These are phyloP conservation scores for Ophiothrix spiculata DNA, from an alignment of 35 echinoderm and acorn worm genomes.

Conservation along the genomic window DNA sequence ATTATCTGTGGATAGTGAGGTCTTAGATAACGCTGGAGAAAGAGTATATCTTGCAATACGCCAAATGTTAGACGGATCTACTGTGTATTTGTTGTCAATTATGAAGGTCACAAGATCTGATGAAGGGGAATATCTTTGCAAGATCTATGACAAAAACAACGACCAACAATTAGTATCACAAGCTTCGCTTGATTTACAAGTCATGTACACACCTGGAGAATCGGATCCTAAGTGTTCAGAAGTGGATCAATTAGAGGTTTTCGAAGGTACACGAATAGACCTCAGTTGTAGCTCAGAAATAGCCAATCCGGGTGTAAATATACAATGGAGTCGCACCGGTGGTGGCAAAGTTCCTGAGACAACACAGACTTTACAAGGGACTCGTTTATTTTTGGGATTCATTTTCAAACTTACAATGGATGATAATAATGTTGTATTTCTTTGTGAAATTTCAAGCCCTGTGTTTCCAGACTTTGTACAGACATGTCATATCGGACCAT, in stretches of 20 bases:
- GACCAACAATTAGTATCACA: neutral
- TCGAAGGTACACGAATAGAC: neutral
- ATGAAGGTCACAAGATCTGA: neutral
- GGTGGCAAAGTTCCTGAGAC: neutral
- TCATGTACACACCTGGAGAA: neutral
- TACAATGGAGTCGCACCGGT: neutral
- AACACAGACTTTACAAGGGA: neutral
- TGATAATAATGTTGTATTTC: neutral
- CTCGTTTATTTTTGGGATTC: neutral
- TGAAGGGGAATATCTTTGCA: neutral
- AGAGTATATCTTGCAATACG: neutral
- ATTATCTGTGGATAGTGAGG: neutral
- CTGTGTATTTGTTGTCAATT: neutral
- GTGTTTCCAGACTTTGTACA: neutral
- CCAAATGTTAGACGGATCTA: neutral
- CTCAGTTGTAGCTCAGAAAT: neutral
- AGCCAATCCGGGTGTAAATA: neutral
- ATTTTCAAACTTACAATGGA: neutral
- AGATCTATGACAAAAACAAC: neutral
- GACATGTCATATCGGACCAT: neutral
- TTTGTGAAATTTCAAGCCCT: neutral
- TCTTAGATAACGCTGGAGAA: neutral
- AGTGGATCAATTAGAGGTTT: neutral
- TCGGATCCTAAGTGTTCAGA: neutral
- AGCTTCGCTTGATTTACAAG: neutral